Percentiles rank a stretch among this genome's conserved stretches.
Evolutionary conservation across 2,888 invertebrate genomes (phyloP).

Genomic region (Nemapogon koenigi): DNA sequence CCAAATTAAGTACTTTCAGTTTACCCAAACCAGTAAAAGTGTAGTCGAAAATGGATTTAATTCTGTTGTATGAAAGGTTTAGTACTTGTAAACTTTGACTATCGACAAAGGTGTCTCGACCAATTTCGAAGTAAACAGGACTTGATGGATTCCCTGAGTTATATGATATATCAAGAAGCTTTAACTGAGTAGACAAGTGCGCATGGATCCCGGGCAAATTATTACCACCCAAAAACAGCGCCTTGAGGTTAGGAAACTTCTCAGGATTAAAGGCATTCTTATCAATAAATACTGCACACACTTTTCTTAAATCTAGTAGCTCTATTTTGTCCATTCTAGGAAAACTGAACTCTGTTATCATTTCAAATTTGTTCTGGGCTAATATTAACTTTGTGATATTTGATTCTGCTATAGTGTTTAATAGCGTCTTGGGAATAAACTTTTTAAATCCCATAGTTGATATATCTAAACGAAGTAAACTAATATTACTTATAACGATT

Average conservation of each 20-base stretch:
- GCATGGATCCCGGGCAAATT: constrained; percentile 57
- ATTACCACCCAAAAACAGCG: constrained; percentile 57
- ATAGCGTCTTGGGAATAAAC: constrained; percentile 43
- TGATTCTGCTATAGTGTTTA: constrained; percentile 54
- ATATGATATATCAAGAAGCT: constrained; percentile 55
- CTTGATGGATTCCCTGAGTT: constrained; percentile 46
- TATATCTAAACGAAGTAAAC: constrained; percentile 50
- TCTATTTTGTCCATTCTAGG: constrained; percentile 61
- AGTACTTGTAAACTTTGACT: constrained; percentile 50
- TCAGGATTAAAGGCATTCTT: constrained; percentile 46
- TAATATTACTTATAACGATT: constrained; percentile 35
- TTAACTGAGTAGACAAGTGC: constrained; percentile 48
- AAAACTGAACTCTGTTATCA: constrained; percentile 52
- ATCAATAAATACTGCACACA: constrained; percentile 49
- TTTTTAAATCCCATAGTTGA: constrained; percentile 61
- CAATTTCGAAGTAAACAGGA: constrained; percentile 57
- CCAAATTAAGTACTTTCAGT: constrained; percentile 52
- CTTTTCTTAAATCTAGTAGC: constrained; percentile 60
- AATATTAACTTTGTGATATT: constrained; percentile 53
- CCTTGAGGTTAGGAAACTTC: constrained; percentile 57
- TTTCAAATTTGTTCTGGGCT: constrained; percentile 63
- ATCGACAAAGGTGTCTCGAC: constrained; percentile 49
- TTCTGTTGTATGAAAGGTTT: constrained; percentile 60
- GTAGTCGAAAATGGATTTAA: constrained; percentile 52
- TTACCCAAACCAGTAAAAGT: constrained; percentile 57